Evolutionary conservation across 2,888 invertebrate species (phyloP).

Genomic region (Drosophila peninsularis): DNA sequence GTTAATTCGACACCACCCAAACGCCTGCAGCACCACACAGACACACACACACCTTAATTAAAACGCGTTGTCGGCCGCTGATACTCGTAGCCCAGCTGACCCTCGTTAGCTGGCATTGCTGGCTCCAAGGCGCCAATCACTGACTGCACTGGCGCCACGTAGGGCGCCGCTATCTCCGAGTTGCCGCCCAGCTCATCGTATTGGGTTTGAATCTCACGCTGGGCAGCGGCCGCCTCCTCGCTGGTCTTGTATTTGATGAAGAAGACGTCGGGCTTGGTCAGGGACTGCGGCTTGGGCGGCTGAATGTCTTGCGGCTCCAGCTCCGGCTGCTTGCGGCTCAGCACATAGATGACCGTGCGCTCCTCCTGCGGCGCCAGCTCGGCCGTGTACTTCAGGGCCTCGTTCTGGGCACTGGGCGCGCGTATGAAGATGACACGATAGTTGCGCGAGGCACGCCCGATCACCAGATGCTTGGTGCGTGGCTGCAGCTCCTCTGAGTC

Average conservation of each 20-base stretch:
- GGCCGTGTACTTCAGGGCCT: conserved; percentile 73
- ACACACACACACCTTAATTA: conserved; percentile 9
- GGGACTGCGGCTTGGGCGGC: conserved; percentile 69
- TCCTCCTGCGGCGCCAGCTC: conserved; percentile 83
- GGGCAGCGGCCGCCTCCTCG: conserved; percentile 83
- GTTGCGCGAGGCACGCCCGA: conserved; percentile 81
- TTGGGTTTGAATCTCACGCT: conserved; percentile 83
- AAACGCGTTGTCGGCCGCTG: conserved; percentile 42
- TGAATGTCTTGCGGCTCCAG: conserved; percentile 77
- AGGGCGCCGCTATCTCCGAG: conserved; percentile 79
- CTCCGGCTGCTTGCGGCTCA: conserved; percentile 81
- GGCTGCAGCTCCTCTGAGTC: conserved; percentile 71
- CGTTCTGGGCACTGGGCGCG: conserved; percentile 73
- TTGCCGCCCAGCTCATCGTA: conserved; percentile 83
- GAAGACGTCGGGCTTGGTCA: conserved; percentile 82
- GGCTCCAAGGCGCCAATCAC: conserved; percentile 78
- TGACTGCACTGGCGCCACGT: conserved; percentile 77
- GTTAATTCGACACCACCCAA: conserved; percentile 41
- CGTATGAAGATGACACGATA: conserved; percentile 84
- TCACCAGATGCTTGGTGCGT: conserved; percentile 72
- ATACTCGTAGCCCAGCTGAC: conserved; percentile 76
- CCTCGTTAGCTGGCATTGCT: neutral
- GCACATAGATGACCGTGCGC: conserved; percentile 84
- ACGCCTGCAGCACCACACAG: neutral
- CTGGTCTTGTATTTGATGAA: conserved; percentile 84